phyloP scores from a whole-genome alignment of 2,113 vertebrate species.

The Peucedramus taeniatus region DNA sequence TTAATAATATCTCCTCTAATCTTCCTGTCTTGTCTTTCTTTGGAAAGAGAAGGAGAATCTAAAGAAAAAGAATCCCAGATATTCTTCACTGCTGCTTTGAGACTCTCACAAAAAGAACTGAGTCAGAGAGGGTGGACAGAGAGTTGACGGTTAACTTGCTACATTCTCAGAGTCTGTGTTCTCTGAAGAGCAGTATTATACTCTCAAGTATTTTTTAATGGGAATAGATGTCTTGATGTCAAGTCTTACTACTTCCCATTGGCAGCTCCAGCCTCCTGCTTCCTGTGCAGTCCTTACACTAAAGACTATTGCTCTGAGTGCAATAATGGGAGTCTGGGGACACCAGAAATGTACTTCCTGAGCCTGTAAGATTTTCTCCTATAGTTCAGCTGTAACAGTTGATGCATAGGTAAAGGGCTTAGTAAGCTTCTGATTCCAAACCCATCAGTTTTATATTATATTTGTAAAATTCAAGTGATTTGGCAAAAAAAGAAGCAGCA shows the following conservation, averaged over 20 bases:
- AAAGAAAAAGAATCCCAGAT: background rate
- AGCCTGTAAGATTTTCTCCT: background rate
- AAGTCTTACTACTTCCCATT: background rate
- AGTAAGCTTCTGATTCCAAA: background rate
- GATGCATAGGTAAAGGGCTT: background rate
- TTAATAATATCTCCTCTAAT: background rate
- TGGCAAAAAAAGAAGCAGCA: background rate
- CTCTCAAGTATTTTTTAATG: background rate
- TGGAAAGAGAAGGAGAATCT: background rate
- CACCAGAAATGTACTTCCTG: background rate
- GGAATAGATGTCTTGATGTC: background rate
- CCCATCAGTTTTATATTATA: background rate
- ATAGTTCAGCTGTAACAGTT: background rate
- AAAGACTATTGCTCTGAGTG: background rate
- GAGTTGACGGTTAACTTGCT: background rate
- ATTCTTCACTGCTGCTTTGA: background rate
- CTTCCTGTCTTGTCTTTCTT: background rate
- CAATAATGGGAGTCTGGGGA: accelerated
- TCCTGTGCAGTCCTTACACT: background rate
- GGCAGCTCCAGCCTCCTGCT: background rate
- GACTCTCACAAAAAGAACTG: background rate
- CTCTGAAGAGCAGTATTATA: background rate
- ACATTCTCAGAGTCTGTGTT: background rate
- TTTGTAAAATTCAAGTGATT: background rate
- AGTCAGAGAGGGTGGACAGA: background rate